Base-by-base conservation (phyloP, 1,140 invertebrate species). In the Mactra quadrangularis region DNA sequence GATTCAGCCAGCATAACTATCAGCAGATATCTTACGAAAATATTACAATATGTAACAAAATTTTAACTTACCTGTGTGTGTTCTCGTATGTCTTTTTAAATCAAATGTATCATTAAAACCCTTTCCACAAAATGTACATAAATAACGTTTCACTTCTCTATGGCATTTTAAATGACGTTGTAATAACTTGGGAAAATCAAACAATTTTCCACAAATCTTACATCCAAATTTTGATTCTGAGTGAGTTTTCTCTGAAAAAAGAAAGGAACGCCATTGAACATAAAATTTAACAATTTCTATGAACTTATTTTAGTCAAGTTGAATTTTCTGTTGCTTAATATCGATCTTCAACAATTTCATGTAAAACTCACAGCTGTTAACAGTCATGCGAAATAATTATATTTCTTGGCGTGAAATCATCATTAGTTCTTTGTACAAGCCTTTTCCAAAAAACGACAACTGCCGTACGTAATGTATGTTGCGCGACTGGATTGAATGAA, bases 51-150 rank as follows among this genome's bases (percentile, higher is more conserved):
- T n/a, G n/a, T n/a, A n/a, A n/a, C n/a, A n/a, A n/a, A n/a, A n/a
- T n/a, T n/a, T n/a, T n/a, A n/a, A 64, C 84, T 91, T 93, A 96
- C 96, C 99, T 82, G 99, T 99, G 93, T 99, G 99, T 81, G 99
- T 99, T 91, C 99, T 95, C 1, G 98, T 99, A 93, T 99, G 99
- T 88, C 99, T 94, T 93, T 99, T 99, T 81, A 99, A 94, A 93
- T 99, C 99, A 92, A 99, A 99, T 0, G 98, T 99, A 91, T 99
- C 99, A 89, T 99, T 99, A 94, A 99, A 99, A 45, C 99, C 99
- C 94, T 99, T 99, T 38, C 98, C 98, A 89, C 99, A 99, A 94
- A 99, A 99, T 0, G 98, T 99, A 94, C 99, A 99, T 6, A 99
- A 95, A 92, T 99, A 99, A 85, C 99, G 95, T 93, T 99, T 99